Evolutionary conservation across 2,113 vertebrate species (phyloP).

Genomic region (Synodontis membranacea): DNA sequence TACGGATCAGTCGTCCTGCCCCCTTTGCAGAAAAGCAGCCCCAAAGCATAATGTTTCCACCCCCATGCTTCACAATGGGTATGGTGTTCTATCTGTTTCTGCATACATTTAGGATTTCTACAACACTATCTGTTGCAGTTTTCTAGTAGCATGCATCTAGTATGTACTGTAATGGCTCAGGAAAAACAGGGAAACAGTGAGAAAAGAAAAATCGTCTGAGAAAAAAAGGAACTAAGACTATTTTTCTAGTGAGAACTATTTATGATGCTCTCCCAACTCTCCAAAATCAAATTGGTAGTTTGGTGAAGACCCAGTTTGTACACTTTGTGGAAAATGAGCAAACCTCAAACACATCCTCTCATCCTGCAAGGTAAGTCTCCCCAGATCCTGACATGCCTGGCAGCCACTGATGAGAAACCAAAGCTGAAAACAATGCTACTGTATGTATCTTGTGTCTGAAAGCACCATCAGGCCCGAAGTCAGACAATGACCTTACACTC

Average conservation of each 20-base stretch:
- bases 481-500: neutral
- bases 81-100: neutral
- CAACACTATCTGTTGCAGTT: neutral
- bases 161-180: neutral
- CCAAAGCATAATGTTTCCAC: too few species aligned
- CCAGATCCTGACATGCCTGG: neutral
- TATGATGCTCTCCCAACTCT: neutral
- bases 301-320: neutral
- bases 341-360: neutral
- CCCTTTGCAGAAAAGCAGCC: too few species aligned
- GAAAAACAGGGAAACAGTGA: neutral
- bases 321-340: neutral
- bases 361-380: neutral
- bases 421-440: neutral
- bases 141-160: neutral
- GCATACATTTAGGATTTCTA: neutral
- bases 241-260: neutral
- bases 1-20: too few species aligned
- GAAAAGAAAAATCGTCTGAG: neutral
- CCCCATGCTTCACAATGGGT: too few species aligned
- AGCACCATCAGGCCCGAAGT: neutral
- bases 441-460: neutral
- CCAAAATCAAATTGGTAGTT: neutral
- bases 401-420: neutral
- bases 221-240: neutral